Base-by-base conservation (phyloP, 2,888 invertebrate genomes). In the Watsonalla cultraria region DNA sequence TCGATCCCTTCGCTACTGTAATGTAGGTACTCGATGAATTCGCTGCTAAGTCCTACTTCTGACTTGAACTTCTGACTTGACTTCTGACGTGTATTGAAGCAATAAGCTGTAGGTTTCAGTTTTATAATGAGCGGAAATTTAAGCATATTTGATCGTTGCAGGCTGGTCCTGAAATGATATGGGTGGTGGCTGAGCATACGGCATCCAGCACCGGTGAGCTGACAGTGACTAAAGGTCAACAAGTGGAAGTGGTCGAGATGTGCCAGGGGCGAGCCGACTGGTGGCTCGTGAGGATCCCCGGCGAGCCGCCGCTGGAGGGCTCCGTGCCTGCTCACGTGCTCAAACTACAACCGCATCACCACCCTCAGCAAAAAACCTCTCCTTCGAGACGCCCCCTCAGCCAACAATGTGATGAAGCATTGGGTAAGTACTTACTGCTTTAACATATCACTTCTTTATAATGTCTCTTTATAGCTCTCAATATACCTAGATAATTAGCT, bases 221-320 rank as follows among this genome's bases (percentile, higher is more conserved):
- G 69, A 94, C 94, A 53, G 97, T 98, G 47, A 92, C 92, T 61
- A 97, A 97, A 82, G 98, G 98, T 33, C 98, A 98, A 87, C 98
- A 98, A 86, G 98, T 98, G 60, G 98, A 98, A 81, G 95, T 98
- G 62, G 91, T 98, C 64, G 98, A 98, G 80, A 92, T 94, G 60
- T 94, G 94, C 74, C 88, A 93, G 57, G 89, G 93, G 67, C 88
- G 94, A 72, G 89, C 93, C 56, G 94, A 95, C 72, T 95, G 93
- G 89, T 95, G 95, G 92, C 81, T 95, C 74, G 95, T 95, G 61
- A 92, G 95, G 54, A 91, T 94, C 48, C 85, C 89, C 5, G 88
- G 87, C 67, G 82, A 93, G 82, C 93, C 92, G 54, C 92, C 94
- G 48, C 93, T 94, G 46, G 96, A 96, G 80, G 97, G 97, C 52